Evolutionary conservation across 2,113 vertebrate genomes (phyloP), one percentile per base, ranked within the genome.

Genomic region (Bubo bubo): DNA sequence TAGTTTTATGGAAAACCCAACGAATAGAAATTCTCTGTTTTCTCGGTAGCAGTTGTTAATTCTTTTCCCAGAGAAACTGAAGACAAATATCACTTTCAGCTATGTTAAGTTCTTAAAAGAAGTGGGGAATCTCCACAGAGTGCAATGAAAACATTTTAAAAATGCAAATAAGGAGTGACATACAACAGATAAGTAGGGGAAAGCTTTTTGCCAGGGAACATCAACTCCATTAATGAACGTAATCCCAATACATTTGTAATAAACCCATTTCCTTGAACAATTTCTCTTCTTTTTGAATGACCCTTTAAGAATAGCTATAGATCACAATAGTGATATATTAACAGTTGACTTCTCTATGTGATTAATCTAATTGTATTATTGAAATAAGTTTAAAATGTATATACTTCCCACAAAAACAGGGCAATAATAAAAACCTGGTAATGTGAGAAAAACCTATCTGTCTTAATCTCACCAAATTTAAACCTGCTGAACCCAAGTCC

Each of bases 111-210:
- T 93, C 89, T 88, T 95, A 88, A 87, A 87, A 92, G 90, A 80
- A 74, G 84, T 41, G n/a, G 91, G 41, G 32, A 72, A 97, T 93
- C 60, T 97, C 95, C 91, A 79, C 68, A 85, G 88, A 94, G 95
- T 95, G 89, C 93, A 93, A 94, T 91, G 89, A 96, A 96, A 95
- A 96, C 82, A 66, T 94, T 97, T 94, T 76, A 76, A 96, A 97
- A 97, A 97, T 91, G 96, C 94, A 96, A 96, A 96, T 96, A 88
- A 73, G 71, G 77, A 93, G 62, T 70, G 84, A 93, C 86, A 96
- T 55, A 72, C 58, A 90, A 91, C 74, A 86, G 81, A 86, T 91
- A 82, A 87, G 79, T 95, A 73, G 55, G 32, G 62, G 35, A 79
- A 93, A 73, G 77, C 74, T 84, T 95, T 87, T 95, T 91, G 91